Percentiles rank a stretch among this genome's conserved stretches.
Conservation (phyloP, 2,888 invertebrate species). For the Sabatieria punctata region DNA sequence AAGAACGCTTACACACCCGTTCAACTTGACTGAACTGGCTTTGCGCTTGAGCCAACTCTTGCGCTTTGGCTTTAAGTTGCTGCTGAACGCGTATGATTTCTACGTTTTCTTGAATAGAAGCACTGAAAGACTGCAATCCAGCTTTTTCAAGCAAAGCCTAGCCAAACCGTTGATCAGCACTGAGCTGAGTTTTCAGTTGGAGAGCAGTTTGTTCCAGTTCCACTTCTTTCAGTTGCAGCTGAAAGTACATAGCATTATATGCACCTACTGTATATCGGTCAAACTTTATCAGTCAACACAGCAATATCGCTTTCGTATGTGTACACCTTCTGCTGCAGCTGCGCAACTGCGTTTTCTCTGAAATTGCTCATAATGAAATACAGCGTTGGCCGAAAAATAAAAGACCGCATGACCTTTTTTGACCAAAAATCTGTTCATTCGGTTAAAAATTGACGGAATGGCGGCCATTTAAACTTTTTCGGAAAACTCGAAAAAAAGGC, state of each 20-base stretch:
- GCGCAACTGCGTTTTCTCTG: neutral
- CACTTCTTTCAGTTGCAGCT: neutral
- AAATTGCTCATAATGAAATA: no score
- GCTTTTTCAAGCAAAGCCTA: neutral
- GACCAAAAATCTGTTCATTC: no score
- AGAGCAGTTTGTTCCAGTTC: neutral
- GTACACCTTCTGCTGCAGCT: neutral
- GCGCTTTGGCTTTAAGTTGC: constrained; percentile 33
- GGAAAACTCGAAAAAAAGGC: no score
- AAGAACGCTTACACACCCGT: constrained; percentile 5
- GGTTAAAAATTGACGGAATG: no score
- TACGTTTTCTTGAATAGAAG: constrained; percentile 27
- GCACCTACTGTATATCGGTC: neutral
- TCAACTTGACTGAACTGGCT: constrained; percentile 17
- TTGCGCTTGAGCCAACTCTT: constrained; percentile 28
- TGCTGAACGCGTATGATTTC: constrained; percentile 34
- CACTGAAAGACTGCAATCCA: neutral
- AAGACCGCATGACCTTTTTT: no score
- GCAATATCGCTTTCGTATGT: constrained; percentile 14
- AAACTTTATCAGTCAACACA: neutral
- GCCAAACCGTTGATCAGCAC: neutral
- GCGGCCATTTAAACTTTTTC: no score
- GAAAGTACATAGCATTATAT: neutral
- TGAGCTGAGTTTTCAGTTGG: neutral
- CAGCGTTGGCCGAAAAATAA: no score